These are phyloP conservation scores for Lepilemur ruficaudatus DNA, from an alignment of 2,797 vertebrate species.

Conservation along the genomic window DNA sequence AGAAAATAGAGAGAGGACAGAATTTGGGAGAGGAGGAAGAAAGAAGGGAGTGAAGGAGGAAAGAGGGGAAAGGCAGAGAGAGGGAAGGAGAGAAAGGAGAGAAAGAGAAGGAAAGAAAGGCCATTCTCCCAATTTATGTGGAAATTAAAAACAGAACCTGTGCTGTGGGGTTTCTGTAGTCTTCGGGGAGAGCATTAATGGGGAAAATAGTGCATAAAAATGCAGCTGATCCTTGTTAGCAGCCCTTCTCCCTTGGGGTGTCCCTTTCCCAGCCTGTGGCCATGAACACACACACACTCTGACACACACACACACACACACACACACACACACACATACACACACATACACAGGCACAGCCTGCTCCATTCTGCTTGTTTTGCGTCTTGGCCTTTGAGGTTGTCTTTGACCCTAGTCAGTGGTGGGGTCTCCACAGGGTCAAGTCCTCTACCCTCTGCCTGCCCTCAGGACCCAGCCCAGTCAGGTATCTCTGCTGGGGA, in stretches of 20 bases:
- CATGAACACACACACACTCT: not conserved
- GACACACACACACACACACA: not conserved
- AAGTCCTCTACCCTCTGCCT: not conserved
- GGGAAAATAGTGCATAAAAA: constrained; percentile 54
- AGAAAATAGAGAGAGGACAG: not conserved
- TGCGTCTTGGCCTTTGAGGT: not conserved
- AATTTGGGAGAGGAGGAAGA: not conserved
- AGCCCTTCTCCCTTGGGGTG: not conserved
- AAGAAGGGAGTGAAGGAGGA: not conserved
- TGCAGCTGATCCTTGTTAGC: constrained; percentile 6
- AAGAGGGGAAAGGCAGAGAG: not conserved
- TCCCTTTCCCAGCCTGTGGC: not conserved
- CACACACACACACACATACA: not conserved
- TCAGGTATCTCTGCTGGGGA: not conserved
- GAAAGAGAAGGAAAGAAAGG: not conserved
- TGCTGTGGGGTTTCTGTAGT: constrained; percentile 14
- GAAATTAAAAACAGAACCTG: constrained; percentile 50
- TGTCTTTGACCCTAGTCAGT: not conserved
- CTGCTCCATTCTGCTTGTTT: not conserved
- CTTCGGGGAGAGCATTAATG: constrained; percentile 27
- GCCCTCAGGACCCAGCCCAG: not conserved
- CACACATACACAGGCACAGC: not conserved
- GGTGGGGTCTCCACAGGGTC: not conserved
- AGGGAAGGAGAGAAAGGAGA: not conserved
- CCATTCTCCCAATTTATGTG: not conserved